A percentile compares a stretch with the other conserved stretches of the same genome.
These are phyloP conservation scores for Ptychobarbus kaznakovi DNA, from an alignment of 2,797 vertebrate genomes.

Conservation along the genomic window DNA sequence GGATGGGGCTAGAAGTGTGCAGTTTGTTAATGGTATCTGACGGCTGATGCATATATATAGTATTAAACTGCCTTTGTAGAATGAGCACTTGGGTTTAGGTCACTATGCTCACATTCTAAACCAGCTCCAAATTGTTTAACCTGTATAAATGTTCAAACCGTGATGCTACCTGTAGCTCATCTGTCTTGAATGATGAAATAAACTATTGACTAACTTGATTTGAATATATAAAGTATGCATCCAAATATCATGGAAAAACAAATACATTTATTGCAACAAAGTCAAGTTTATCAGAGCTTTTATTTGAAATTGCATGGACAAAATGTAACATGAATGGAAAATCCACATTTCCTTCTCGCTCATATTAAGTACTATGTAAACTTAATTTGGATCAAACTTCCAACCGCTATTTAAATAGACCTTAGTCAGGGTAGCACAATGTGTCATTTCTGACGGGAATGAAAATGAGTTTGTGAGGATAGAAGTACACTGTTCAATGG, in stretches of 20 bases:
- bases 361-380: neutral
- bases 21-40: slow-evolving; percentile 7
- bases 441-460: neutral
- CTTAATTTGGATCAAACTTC: neutral
- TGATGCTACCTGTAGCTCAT: slow-evolving; percentile 21
- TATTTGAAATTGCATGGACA: neutral
- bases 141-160: neutral
- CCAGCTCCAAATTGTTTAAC: neutral
- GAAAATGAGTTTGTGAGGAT: neutral
- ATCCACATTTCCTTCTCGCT: neutral
- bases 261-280: slow-evolving; percentile 61
- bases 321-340: neutral
- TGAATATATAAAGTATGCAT: slow-evolving; percentile 37
- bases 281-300: neutral
- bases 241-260: slow-evolving; percentile 59
- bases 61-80: slow-evolving; percentile 15
- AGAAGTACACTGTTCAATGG: neutral
- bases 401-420: neutral
- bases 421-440: neutral
- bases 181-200: slow-evolving; percentile 39
- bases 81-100: neutral
- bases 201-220: slow-evolving; percentile 18
- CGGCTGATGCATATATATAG: neutral
- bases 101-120: slow-evolving; percentile 11
- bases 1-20: neutral